Evolutionary conservation across 2,888 invertebrate genomes (phyloP).

Genomic region (Philaethria dido): DNA sequence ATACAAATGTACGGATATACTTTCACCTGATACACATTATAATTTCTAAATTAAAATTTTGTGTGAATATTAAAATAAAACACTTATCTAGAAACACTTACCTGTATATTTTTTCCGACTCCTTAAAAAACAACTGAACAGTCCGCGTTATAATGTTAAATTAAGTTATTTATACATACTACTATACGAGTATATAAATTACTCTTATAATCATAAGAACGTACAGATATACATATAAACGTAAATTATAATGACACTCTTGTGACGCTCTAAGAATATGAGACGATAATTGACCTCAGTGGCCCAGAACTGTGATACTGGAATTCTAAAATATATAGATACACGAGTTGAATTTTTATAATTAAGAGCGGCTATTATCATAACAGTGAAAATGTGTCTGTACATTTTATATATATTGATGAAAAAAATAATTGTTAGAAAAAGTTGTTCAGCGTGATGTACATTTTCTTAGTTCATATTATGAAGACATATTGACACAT

Average conservation of each 20-base stretch:
- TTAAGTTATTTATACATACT: not conserved
- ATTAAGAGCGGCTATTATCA: too few species aligned
- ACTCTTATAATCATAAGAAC: not conserved
- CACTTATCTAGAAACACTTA: conserved; percentile 5
- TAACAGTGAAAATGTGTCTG: too few species aligned
- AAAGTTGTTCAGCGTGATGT: too few species aligned
- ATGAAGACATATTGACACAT: too few species aligned
- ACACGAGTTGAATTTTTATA: not conserved
- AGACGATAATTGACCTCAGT: conserved; percentile 67
- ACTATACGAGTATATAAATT: not conserved
- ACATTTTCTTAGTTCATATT: too few species aligned
- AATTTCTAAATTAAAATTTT: conserved; percentile 17
- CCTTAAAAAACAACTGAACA: not conserved
- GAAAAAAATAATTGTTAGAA: too few species aligned
- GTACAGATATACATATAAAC: not conserved
- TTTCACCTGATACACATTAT: conserved; percentile 28
- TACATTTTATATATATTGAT: too few species aligned
- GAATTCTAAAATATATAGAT: conserved; percentile 45
- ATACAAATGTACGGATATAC: conserved; percentile 26
- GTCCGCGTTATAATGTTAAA: not conserved
- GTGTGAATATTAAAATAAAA: not conserved
- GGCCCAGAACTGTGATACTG: conserved; percentile 57
- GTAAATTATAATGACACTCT: not conserved
- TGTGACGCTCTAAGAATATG: conserved; percentile 55
- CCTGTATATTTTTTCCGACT: not conserved